Evolutionary conservation across 1,140 invertebrate genomes (phyloP), one percentile per base, ranked within the genome.

Genomic region (Cydia amplana): DNA sequence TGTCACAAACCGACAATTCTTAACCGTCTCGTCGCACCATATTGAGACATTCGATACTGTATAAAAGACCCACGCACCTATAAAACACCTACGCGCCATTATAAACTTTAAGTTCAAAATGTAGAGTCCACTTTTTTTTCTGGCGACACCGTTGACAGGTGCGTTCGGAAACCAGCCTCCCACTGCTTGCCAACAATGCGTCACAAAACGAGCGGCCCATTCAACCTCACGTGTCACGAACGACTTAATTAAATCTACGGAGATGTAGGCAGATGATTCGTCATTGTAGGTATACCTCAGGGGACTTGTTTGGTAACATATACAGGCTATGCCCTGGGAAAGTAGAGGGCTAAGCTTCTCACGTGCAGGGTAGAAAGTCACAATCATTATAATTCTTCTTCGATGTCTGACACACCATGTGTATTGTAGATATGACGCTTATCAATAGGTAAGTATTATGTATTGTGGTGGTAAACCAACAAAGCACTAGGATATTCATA

Each of bases 221-320:
- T 90, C 82, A 83, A 80, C 74, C 83, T 85, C 87, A 88, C 88
- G 90, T 90, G 87, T 87, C 86, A 81, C 78, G 80, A 82, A 87
- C 83, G 79, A 91, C 86, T 92, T 91, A 90, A 92, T 92, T 92
- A 92, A 92, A 90, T 89, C 82, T 81, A 82, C 81, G 82, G 78
- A 81, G 55, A 83, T 81, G 84, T 89, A 83, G 87, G 87, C 83
- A 87, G 88, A 87, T 91, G 87, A 91, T 88, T 85, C 65, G 65
- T 70, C 65, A 70, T 70, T 70, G 65, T n/a, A n/a, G n/a, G n/a
- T 70, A 40, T 70, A 70, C 65, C 65, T 70, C 65, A 36, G 65
- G 65, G 65, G 65, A 70, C 65, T 70, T 70, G 65, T 70, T 70
- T 70, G 32, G 65, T 70, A 70, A 70, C 65, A 73, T 23, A 46